Conservation (phyloP, 2,888 invertebrate species). For the Electrophaes corylata region DNA sequence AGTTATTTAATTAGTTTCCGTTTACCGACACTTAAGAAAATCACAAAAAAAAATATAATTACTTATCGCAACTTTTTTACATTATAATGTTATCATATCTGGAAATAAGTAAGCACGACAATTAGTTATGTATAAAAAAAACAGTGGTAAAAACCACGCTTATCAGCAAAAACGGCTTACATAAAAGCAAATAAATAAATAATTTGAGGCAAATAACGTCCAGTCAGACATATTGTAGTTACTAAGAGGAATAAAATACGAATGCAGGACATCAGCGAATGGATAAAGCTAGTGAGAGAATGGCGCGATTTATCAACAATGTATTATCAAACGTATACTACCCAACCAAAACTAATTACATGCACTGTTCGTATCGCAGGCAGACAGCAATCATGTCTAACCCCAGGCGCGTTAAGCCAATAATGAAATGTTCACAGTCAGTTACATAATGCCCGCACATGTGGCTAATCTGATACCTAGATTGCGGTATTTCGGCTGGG, state of each 20-base stretch:
- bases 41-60: no score
- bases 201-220: no score
- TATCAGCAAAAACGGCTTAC: no score
- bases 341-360: constrained; percentile 25
- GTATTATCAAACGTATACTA: constrained; percentile 12
- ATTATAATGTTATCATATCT: no score
- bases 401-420: constrained; percentile 27
- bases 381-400: constrained; percentile 26
- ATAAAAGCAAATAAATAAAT: no score
- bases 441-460: constrained; percentile 23
- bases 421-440: constrained; percentile 9
- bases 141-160: no score
- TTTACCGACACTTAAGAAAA: no score
- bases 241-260: neutral
- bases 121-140: no score
- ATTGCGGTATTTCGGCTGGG: constrained; percentile 15
- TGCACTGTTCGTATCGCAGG: constrained; percentile 18
- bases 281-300: neutral
- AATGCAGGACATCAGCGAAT: neutral
- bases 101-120: no score
- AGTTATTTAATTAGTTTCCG: no score
- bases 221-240: no score
- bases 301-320: neutral
- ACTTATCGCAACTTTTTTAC: no score
- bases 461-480: constrained; percentile 22